Conservation (phyloP, 1,140 invertebrate species). For the Neuroterus valhalla region DNA sequence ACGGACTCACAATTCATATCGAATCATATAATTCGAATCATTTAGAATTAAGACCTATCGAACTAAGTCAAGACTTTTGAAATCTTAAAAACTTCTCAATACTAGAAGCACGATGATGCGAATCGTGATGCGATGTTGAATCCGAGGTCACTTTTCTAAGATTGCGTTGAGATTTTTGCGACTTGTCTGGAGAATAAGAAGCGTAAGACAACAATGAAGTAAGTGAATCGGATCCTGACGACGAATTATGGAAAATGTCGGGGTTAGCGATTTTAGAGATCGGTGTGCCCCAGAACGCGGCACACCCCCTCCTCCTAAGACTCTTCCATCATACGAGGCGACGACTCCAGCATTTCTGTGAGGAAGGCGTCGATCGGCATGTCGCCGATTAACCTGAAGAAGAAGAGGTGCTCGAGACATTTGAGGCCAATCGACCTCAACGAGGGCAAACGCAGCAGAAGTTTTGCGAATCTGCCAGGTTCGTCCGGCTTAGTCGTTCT, state of each 20-base stretch:
- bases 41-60: too few relatives aligned
- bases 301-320: slow-evolving; percentile 71
- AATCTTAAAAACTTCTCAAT: too few relatives aligned
- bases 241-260: slow-evolving; percentile 3
- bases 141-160: not conserved
- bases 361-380: slow-evolving; percentile 83
- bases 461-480: slow-evolving; percentile 94
- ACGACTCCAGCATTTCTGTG: slow-evolving; percentile 82
- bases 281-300: slow-evolving; percentile 67
- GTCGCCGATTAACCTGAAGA: slow-evolving; percentile 93
- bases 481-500: slow-evolving; percentile 90
- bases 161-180: not conserved
- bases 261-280: slow-evolving; percentile 50
- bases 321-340: slow-evolving; percentile 64
- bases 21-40: too few relatives aligned
- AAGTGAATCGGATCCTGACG: not conserved
- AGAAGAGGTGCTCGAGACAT: slow-evolving; percentile 96
- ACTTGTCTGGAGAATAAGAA: not conserved
- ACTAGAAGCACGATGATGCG: not conserved
- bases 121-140: not conserved
- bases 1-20: too few relatives aligned
- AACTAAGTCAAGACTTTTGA: too few relatives aligned
- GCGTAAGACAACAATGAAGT: slow-evolving; percentile 9
- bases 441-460: slow-evolving; percentile 93
- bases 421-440: slow-evolving; percentile 96